These are phyloP conservation scores for Phorcus lineatus DNA, from an alignment of 2,888 invertebrate genomes.

Conservation along the genomic window DNA sequence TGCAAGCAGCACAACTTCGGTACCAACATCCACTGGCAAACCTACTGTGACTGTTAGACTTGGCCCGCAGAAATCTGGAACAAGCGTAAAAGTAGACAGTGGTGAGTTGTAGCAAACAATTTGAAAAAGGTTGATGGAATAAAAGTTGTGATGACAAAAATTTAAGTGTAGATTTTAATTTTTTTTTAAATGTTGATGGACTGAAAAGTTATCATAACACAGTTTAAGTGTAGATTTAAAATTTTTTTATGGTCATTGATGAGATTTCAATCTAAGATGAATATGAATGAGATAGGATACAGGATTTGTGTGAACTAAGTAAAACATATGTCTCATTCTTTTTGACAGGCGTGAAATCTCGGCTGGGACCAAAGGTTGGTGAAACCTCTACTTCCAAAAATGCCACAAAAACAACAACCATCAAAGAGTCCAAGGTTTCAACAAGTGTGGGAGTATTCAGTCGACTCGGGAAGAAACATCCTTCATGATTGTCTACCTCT, in stretches of 20 bases:
- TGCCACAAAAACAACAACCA: not conserved
- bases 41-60: slow-evolving; percentile 9
- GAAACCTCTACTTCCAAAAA: slow-evolving; percentile 37
- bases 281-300: too few species aligned
- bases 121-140: too few species aligned
- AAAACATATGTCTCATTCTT: slow-evolving; percentile 33
- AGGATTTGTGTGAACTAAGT: too few species aligned
- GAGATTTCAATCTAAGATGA: too few species aligned
- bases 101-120: too few species aligned
- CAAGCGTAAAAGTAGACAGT: too few species aligned
- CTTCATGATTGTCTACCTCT: not conserved
- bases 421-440: not conserved
- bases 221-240: too few species aligned
- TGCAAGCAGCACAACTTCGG: slow-evolving; percentile 42
- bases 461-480: slow-evolving; percentile 52
- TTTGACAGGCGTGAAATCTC: slow-evolving; percentile 32
- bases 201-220: too few species aligned
- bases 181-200: too few species aligned
- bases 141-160: too few species aligned
- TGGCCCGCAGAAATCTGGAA: not conserved
- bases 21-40: slow-evolving; percentile 12
- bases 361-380: slow-evolving; percentile 41
- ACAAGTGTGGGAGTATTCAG: slow-evolving; percentile 52
- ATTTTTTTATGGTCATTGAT: too few species aligned
- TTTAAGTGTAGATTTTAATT: too few species aligned